Evolutionary conservation across 2,113 vertebrate species (phyloP).

Genomic region (Setophaga kirtlandii): DNA sequence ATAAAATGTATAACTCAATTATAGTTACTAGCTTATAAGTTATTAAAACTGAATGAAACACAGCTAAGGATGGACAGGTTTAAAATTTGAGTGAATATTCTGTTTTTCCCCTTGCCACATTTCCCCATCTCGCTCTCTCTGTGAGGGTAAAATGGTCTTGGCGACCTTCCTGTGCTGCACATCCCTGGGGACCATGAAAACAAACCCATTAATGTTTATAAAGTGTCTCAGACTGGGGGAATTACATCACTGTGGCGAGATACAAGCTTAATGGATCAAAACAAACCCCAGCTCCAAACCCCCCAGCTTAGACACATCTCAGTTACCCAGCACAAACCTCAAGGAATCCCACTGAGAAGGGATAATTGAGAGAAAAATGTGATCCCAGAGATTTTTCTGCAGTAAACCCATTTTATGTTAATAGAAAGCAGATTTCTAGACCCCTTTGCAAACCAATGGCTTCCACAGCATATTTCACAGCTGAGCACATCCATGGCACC

Average conservation of each 20-base stretch:
- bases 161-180: background rate
- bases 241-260: background rate
- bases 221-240: conserved; percentile 6
- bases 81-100: background rate
- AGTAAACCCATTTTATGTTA: background rate
- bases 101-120: rapidly evolving
- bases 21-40: background rate
- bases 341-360: conserved; percentile 2
- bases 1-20: background rate
- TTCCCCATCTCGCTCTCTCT: background rate
- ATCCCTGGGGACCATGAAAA: background rate
- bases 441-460: conserved; percentile 7
- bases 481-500: conserved; percentile 43
- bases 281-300: background rate
- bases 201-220: conserved; percentile 23
- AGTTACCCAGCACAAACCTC: background rate
- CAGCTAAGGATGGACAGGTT: background rate
- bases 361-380: conserved; percentile 35
- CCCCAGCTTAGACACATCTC: background rate
- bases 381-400: background rate
- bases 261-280: conserved; percentile 36
- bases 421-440: conserved; percentile 57
- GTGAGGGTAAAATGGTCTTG: background rate
- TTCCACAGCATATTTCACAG: conserved; percentile 56
- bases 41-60: background rate